Evolutionary conservation across 2,888 invertebrate genomes (phyloP), one percentile per base, ranked within the genome.

Genomic region (Lepidochrysops patricia): DNA sequence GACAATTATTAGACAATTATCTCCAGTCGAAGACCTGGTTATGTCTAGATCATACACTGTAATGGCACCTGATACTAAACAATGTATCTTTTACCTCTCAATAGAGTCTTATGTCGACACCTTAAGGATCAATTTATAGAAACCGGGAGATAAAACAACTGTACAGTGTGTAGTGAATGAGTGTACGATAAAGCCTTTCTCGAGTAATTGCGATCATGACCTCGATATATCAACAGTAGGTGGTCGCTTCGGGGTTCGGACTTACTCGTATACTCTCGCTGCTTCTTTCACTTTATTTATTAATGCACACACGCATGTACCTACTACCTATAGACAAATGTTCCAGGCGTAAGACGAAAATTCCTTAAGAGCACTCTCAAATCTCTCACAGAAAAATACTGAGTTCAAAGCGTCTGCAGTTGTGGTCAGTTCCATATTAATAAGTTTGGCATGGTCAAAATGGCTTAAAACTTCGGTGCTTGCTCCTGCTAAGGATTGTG

Each of bases 171-270:
- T 54, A 29, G 29, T 54, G 54, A 29, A 29, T 19, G n/a, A 12
- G 50, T 50, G 7, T 29, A 54, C 29, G 54, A 54, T 54, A 7
- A 19, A 29, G 32, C 32, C 54, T 54, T 54, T 54, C 54, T 29
- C 54, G 27, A 29, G 32, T 19, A 54, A 32, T 32, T 5, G 54
- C 32, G 54, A 15, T 29, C 27, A 6, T 32, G 54, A 54, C 54
- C 54, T 12, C 54, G 4, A 54, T 19, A 29, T 4, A 15, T 19
- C 32, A 15, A 29, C 29, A 7, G 29, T 29, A 29, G 29, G 29
- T 29, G 29, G 9, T 5, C 29, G 29, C 29, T 9, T 9, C 19
- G 4, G 32, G 32, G 13, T 19, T 32, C 54, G 54, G 32, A 27
- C 12, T 2, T n/a, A 37, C n/a, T 37, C n/a, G 15, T 29, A 54